Conservation (phyloP, 2,888 invertebrate species). For the Hydroisotoma schaefferi region DNA sequence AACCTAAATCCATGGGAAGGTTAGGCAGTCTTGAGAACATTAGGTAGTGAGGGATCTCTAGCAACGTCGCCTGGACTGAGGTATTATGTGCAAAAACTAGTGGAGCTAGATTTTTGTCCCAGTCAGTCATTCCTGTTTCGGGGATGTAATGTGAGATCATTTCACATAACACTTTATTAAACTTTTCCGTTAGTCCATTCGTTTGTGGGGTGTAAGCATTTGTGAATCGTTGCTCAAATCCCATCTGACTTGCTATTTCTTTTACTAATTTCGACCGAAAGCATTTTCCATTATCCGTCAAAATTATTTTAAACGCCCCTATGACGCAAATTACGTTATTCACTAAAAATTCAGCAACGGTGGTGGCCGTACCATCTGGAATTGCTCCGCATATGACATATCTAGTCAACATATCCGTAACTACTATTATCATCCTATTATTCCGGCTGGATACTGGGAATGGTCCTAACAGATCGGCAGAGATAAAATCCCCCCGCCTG, state of each 20-base stretch:
- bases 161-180: conserved; percentile 39
- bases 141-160: conserved; percentile 41
- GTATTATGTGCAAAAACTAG: conserved; percentile 40
- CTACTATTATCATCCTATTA: conserved; percentile 31
- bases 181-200: conserved; percentile 44
- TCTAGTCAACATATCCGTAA: conserved; percentile 30
- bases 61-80: conserved; percentile 26
- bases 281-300: conserved; percentile 39
- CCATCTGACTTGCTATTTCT: conserved; percentile 9
- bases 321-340: conserved; percentile 24
- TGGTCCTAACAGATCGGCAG: conserved; percentile 32
- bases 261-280: conserved; percentile 34
- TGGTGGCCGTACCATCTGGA: conserved; percentile 18
- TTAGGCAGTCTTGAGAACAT: conserved; percentile 33
- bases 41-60: conserved; percentile 37
- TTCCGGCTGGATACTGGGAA: conserved; percentile 26
- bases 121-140: conserved; percentile 25
- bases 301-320: conserved; percentile 22
- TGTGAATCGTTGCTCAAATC: conserved; percentile 31
- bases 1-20: conserved; percentile 32
- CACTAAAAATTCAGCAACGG: conserved; percentile 34
- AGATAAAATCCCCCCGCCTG: conserved; percentile 13
- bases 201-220: conserved; percentile 33
- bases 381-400: conserved; percentile 27
- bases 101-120: conserved; percentile 35